A percentile compares a stretch with the other conserved stretches of the same genome.
Evolutionary conservation across 2,797 vertebrate species (phyloP).

Genomic region (Todus mexicanus): DNA sequence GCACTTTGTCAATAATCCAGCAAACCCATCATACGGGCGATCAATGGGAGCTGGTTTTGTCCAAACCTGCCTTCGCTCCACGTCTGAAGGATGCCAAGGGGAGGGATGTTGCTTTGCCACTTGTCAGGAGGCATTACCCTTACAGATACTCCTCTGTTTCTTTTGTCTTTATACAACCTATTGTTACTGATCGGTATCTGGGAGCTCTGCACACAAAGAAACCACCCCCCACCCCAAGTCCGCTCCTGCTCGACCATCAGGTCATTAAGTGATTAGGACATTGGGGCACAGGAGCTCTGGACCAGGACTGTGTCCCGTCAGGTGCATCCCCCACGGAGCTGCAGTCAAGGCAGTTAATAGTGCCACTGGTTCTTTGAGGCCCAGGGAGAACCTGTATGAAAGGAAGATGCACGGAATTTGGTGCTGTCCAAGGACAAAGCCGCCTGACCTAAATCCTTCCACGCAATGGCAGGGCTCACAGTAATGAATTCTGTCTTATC

Average conservation of each 20-base stretch:
- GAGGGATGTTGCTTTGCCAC: not conserved
- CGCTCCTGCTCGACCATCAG: not conserved
- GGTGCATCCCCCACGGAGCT: not conserved
- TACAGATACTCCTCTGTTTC: not conserved
- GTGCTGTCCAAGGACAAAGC: constrained; percentile 51
- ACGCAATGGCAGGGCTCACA: not conserved
- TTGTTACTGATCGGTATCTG: not conserved
- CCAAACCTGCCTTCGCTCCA: not conserved
- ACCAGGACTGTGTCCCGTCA: fast-evolving
- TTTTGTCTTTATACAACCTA: not conserved
- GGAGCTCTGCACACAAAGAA: not conserved
- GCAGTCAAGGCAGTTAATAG: not conserved
- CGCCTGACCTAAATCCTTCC: constrained; percentile 49
- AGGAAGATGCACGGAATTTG: not conserved
- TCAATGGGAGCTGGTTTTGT: constrained; percentile 3
- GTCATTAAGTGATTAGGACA: fast-evolving
- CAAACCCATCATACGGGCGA: not conserved
- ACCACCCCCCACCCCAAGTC: not conserved
- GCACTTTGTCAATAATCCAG: constrained; percentile 43
- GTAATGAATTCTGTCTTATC: constrained; percentile 64
- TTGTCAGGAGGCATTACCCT: not conserved
- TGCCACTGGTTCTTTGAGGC: not conserved
- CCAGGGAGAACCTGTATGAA: not conserved
- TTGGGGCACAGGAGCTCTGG: not conserved
- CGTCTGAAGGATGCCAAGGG: not conserved